A percentile compares a stretch with the other conserved stretches of the same genome.
These are phyloP conservation scores for Plebejus melissa DNA, from an alignment of 2,888 invertebrate species.

Conservation along the genomic window DNA sequence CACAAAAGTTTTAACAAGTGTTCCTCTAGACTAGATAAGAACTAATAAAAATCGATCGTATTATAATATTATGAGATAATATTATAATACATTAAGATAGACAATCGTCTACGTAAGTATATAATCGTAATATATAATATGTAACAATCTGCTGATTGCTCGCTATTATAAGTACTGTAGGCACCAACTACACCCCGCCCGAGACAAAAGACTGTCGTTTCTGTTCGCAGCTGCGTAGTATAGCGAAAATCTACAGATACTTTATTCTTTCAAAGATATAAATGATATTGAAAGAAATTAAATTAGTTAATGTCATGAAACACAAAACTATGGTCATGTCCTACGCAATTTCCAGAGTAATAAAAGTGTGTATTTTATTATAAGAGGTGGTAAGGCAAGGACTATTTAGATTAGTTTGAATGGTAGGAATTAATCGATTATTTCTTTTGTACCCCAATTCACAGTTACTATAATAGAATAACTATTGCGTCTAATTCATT, in stretches of 20 bases:
- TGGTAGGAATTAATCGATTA: too few species aligned
- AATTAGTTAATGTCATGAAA: not conserved
- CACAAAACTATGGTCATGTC: not conserved
- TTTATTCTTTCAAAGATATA: not conserved
- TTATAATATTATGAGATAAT: not conserved
- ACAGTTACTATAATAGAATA: too few species aligned
- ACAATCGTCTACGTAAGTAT: not conserved
- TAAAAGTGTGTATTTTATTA: too few species aligned
- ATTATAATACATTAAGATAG: not conserved
- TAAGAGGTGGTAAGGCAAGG: not conserved
- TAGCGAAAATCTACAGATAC: not conserved
- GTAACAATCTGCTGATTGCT: not conserved
- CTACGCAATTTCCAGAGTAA: not conserved
- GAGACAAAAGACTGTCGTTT: conserved; percentile 70
- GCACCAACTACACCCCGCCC: conserved; percentile 30
- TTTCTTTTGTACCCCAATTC: too few species aligned
- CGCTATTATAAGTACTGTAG: conserved; percentile 22
- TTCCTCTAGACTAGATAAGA: too few species aligned
- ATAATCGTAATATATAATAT: not conserved
- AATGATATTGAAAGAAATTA: not conserved
- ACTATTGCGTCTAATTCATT: too few species aligned
- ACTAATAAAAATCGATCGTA: too few species aligned
- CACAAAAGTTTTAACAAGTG: too few species aligned
- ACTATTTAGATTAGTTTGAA: not conserved
- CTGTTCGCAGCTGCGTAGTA: conserved; percentile 44